Evolutionary conservation across 2,113 vertebrate genomes (phyloP).

Genomic region (Toxotes jaculatrix): DNA sequence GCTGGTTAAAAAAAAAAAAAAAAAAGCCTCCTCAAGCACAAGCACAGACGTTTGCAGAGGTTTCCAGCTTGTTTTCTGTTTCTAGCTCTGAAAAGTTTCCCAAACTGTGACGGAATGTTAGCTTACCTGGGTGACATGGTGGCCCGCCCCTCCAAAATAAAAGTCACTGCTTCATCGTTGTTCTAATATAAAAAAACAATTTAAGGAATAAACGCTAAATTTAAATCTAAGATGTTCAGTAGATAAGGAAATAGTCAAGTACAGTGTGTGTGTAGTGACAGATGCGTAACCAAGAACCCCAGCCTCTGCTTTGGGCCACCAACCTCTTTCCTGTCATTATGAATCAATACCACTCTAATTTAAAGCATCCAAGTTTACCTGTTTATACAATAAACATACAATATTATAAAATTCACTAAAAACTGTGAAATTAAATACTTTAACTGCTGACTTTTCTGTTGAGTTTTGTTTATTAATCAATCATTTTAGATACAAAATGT

Average conservation of each 20-base stretch:
- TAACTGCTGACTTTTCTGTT: no score
- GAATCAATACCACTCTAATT: neutral
- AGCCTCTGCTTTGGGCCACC: neutral
- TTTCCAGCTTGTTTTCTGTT: neutral
- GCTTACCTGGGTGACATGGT: neutral
- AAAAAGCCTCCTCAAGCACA: neutral
- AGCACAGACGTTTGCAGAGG: fast-evolving
- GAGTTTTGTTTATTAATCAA: no score
- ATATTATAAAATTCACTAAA: neutral
- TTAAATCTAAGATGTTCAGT: neutral
- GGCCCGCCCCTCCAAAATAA: neutral
- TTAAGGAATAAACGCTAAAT: neutral
- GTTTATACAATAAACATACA: neutral
- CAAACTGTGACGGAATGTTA: neutral
- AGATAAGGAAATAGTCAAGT: neutral
- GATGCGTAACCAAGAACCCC: neutral
- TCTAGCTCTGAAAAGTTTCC: neutral
- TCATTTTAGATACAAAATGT: no score
- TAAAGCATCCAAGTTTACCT: neutral
- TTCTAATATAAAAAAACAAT: neutral
- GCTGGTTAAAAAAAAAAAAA: no score
- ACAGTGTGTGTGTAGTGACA: neutral
- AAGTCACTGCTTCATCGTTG: neutral
- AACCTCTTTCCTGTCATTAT: neutral
- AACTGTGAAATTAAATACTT: no score